Conservation (phyloP, 2,888 invertebrate species). For the Dione vanillae region DNA sequence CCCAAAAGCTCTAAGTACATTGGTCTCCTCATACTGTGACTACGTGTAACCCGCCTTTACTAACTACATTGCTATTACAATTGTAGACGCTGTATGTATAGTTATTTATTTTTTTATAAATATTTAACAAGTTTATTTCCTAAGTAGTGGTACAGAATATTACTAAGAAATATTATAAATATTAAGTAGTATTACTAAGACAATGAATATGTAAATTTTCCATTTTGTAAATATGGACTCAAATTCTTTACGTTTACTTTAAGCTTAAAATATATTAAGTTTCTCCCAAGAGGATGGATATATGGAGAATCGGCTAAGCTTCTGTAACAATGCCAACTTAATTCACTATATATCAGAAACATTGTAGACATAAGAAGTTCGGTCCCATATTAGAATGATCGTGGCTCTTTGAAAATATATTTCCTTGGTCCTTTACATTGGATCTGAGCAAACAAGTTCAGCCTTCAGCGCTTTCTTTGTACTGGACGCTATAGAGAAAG, state of each 20-base stretch:
- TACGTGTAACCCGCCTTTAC: conserved; percentile 24
- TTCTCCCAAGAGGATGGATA: too few species aligned
- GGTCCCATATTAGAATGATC: conserved; percentile 30
- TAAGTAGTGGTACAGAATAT: too few species aligned
- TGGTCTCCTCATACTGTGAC: conserved; percentile 17
- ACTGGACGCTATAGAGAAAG: conserved; percentile 43
- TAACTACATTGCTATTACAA: conserved; percentile 5
- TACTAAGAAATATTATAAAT: too few species aligned
- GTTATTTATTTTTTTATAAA: conserved; percentile 15
- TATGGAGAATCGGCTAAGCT: too few species aligned
- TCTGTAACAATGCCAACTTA: conserved; percentile 14
- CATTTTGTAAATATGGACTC: too few species aligned
- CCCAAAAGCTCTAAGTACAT: conserved; percentile 31
- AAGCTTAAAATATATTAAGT: too few species aligned
- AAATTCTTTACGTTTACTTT: too few species aligned
- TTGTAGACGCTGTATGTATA: conserved; percentile 18
- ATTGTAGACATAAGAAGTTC: conserved; percentile 23
- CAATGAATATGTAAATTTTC: too few species aligned
- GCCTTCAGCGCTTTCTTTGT: conserved; percentile 57
- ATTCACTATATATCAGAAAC: conserved; percentile 21
- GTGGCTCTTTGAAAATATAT: conserved; percentile 37
- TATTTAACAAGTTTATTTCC: not conserved
- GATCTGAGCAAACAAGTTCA: conserved; percentile 36
- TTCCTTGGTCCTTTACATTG: conserved; percentile 37
- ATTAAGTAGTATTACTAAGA: too few species aligned